Evolutionary conservation across 2,113 vertebrate species (phyloP).

Genomic region (Sula dactylatra): DNA sequence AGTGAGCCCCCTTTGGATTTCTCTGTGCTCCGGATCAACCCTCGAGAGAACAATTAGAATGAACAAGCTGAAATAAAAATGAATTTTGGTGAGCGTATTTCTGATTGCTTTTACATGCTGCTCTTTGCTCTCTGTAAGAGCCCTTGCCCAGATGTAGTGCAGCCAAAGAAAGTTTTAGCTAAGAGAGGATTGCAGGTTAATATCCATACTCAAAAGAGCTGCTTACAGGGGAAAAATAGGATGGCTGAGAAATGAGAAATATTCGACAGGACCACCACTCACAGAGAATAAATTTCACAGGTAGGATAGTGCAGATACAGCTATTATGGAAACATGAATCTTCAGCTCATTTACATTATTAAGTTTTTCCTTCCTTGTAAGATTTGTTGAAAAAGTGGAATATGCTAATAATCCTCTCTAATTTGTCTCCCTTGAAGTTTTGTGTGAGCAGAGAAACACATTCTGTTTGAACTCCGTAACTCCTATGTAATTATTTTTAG

Average conservation of each 20-base stretch:
- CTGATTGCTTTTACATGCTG: not conserved
- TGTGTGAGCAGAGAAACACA: not conserved
- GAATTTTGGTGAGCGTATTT: not conserved
- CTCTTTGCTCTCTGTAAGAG: not conserved
- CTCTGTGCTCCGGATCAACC: not conserved
- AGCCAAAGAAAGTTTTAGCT: not conserved
- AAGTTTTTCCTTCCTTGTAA: not conserved
- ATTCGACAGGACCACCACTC: not conserved
- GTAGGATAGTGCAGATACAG: not conserved
- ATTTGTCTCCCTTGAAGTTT: not conserved
- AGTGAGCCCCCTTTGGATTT: not conserved
- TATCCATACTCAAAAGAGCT: not conserved
- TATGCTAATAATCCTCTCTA: not conserved
- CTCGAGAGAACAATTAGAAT: constrained; percentile 4
- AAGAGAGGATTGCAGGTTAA: not conserved
- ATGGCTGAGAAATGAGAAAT: not conserved
- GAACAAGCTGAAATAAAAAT: not conserved
- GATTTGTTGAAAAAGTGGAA: not conserved
- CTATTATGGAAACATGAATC: not conserved
- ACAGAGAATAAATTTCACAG: not conserved
- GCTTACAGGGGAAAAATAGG: not conserved
- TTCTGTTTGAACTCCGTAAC: not conserved
- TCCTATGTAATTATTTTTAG: not conserved
- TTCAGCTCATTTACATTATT: not conserved
- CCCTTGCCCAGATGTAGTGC: not conserved